Base-by-base conservation (phyloP, 2,113 vertebrate genomes). In the Bujurquina vittata region DNA sequence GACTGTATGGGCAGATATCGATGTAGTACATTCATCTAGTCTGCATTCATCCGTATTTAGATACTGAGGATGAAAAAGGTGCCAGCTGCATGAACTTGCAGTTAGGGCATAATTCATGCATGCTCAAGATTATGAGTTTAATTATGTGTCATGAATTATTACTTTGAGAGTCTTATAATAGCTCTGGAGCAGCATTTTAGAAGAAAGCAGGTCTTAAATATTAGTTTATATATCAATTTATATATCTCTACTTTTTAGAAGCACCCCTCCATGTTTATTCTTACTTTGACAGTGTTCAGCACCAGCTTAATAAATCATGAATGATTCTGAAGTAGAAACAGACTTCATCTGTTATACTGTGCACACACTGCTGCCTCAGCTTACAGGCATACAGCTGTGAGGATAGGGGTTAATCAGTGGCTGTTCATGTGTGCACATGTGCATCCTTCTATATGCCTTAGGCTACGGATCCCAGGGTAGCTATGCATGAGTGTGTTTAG, bases 61-160 rank as follows among this genome's bases (percentile, higher is more conserved):
- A 87, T 74, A 79, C 77, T 72, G 60, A 7, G 33, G 80, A 85
- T 76, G 52, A 85, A 85, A 89, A 92, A 83, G 84, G 80, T 81
- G 83, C 80, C 88, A 87, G 85, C 80, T 90, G 86, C 77, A 80
- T 89, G 62, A 86, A 91, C 62, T 65, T 84, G 55, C 86, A 69
- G 86, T 90, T 88, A 80, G 79, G 77, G 67, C 78, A 81, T 81
- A 82, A 89, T 87, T 93, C 84, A 87, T 84, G 52, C 63, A 74
- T 57, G 79, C 72, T 69, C 75, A 77, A 90, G 87, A 60, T 81
- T 90, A 85, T 84, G 80, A 89, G 79, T 76, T 77, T 89, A 90
- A 91, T 92, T 91, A 88, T 84, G 79, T 89, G 81, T 83, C 77
- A 91, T 91, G 72, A 93, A 93, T 91, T 89, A 92, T 91, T 78